phyloP scores from a whole-genome alignment of 2,113 vertebrate genomes.

The Fulmarus glacialis region DNA sequence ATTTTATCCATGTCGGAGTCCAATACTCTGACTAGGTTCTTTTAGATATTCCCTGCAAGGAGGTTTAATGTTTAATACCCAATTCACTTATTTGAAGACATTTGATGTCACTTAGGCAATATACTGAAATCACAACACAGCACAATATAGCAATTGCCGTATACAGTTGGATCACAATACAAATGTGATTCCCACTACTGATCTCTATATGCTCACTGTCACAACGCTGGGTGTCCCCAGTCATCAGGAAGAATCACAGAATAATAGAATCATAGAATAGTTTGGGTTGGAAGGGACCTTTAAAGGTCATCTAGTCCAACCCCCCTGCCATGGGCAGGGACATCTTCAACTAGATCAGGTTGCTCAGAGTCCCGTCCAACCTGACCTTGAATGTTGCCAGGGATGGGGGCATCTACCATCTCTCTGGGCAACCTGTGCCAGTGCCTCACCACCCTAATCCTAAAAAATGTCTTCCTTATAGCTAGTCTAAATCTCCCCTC shows the following conservation, averaged over 20 bases:
- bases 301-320: background rate
- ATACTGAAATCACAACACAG: background rate
- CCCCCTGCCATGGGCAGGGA: background rate
- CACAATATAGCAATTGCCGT: background rate
- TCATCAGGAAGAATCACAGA: background rate
- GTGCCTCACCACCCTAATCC: background rate
- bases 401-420: too few relatives aligned
- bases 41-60: background rate
- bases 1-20: background rate
- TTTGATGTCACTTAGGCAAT: background rate
- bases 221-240: too few relatives aligned
- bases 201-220: background rate
- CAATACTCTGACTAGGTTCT: background rate
- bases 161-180: background rate
- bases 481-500: too few relatives aligned
- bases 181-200: background rate
- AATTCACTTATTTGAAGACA: background rate
- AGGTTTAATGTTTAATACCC: background rate
- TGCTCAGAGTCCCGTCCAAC: background rate
- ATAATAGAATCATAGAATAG: background rate
- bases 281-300: too few relatives aligned
- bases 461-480: background rate
- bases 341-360: background rate
- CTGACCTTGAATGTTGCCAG: background rate
- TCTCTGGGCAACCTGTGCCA: background rate